phyloP scores from a whole-genome alignment of 2,888 invertebrate genomes.

The Oxyteleia sp. region DNA sequence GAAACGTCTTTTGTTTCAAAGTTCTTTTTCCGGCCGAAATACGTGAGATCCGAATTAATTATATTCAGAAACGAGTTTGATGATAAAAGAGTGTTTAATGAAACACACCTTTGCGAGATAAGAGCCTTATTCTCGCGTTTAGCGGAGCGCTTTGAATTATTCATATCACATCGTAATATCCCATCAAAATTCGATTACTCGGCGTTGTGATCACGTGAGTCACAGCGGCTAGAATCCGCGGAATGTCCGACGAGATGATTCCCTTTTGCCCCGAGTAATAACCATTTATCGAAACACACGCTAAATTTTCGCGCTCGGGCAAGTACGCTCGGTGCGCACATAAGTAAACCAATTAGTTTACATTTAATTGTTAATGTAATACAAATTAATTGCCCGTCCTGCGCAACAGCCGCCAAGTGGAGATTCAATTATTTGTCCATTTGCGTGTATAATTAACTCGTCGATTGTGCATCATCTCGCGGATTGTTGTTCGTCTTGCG shows the following conservation, averaged over 20 bases:
- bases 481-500: too few relatives aligned
- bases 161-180: slow-evolving; percentile 53
- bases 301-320: slow-evolving; percentile 37
- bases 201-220: slow-evolving; percentile 41
- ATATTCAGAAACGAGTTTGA: slow-evolving; percentile 12
- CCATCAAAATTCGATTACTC: slow-evolving; percentile 49
- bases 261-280: slow-evolving; percentile 42
- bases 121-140: slow-evolving; percentile 38
- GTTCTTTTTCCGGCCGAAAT: background rate
- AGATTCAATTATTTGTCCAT: slow-evolving; percentile 11
- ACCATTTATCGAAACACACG: slow-evolving; percentile 39
- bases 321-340: slow-evolving; percentile 25
- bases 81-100: slow-evolving; percentile 38
- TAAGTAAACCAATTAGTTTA: slow-evolving; percentile 41
- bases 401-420: slow-evolving; percentile 3
- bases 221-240: slow-evolving; percentile 38
- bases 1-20: slow-evolving; percentile 9
- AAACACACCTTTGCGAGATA: slow-evolving; percentile 33
- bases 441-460: slow-evolving; percentile 8
- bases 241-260: slow-evolving; percentile 47
- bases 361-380: slow-evolving; percentile 20
- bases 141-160: slow-evolving; percentile 27
- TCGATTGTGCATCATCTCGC: slow-evolving; percentile 1
- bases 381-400: slow-evolving; percentile 20
- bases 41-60: slow-evolving; percentile 18